Percentiles rank a stretch among this genome's conserved stretches.
Conservation (phyloP, 2,888 invertebrate genomes). For the Nasonovia ribisnigri region DNA sequence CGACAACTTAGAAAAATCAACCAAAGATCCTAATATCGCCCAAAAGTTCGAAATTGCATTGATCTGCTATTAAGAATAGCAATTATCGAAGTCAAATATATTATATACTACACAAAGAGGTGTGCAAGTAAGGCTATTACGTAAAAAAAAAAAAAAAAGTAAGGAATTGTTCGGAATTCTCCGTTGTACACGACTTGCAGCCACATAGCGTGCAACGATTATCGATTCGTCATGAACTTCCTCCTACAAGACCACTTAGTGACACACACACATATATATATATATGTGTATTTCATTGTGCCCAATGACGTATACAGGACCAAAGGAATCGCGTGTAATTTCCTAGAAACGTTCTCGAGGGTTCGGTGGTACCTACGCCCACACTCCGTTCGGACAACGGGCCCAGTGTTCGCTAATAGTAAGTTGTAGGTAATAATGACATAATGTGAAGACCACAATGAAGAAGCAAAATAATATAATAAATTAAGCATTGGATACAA, state of each 20-base stretch:
- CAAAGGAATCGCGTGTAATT: neutral
- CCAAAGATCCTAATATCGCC: neutral
- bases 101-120: neutral
- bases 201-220: neutral
- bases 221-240: neutral
- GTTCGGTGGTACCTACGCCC: neutral
- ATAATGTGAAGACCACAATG: neutral
- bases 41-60: neutral
- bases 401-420: neutral
- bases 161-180: neutral
- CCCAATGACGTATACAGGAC: neutral
- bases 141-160: neutral
- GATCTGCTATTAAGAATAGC: neutral
- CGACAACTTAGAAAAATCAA: neutral
- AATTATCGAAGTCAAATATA: neutral
- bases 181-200: neutral
- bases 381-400: neutral
- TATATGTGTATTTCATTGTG: neutral
- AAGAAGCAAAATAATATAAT: neutral
- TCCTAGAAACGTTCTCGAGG: neutral
- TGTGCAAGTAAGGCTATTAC: neutral
- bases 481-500: neutral
- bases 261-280: neutral
- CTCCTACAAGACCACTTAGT: neutral
- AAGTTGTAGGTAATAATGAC: neutral